Percentiles rank a stretch among this genome's conserved stretches.
These are phyloP conservation scores for Tiliqua scincoides DNA, from an alignment of 2,113 vertebrate genomes.

Conservation along the genomic window DNA sequence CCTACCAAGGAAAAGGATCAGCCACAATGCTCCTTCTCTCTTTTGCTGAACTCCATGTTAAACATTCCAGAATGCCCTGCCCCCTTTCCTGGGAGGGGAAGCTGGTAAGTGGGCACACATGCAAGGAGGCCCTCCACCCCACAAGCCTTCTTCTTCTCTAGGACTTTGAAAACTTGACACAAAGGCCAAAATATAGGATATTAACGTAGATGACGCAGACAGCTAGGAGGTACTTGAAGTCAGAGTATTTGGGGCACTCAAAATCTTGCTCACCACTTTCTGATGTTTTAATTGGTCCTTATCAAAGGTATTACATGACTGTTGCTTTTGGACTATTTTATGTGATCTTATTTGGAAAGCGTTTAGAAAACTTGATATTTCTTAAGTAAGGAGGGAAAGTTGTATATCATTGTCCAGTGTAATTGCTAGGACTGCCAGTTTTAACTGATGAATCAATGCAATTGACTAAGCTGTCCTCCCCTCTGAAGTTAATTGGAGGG, in stretches of 20 bases:
- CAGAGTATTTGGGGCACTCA: background rate
- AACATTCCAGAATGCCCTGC: too few relatives aligned
- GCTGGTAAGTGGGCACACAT: too few relatives aligned
- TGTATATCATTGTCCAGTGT: background rate
- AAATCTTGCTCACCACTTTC: background rate
- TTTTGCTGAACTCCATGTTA: too few relatives aligned
- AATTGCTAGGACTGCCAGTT: conserved; percentile 6
- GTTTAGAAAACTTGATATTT: background rate
- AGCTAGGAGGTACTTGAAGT: background rate
- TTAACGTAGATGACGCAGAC: background rate
- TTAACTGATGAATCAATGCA: conserved; percentile 25
- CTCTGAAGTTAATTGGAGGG: background rate
- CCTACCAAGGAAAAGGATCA: too few relatives aligned
- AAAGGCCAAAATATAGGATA: background rate
- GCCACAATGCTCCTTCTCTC: too few relatives aligned
- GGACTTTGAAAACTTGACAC: too few relatives aligned
- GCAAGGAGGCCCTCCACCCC: too few relatives aligned
- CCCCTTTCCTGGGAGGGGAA: background rate
- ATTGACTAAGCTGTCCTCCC: conserved; percentile 24
- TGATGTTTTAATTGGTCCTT: too few relatives aligned
- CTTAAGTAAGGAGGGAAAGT: background rate
- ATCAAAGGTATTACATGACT: background rate
- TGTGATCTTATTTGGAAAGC: background rate
- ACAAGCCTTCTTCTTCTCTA: too few relatives aligned
- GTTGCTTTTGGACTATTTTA: background rate